Evolutionary conservation across 2,113 vertebrate species (phyloP).

Genomic region (Dicentrarchus labrax): DNA sequence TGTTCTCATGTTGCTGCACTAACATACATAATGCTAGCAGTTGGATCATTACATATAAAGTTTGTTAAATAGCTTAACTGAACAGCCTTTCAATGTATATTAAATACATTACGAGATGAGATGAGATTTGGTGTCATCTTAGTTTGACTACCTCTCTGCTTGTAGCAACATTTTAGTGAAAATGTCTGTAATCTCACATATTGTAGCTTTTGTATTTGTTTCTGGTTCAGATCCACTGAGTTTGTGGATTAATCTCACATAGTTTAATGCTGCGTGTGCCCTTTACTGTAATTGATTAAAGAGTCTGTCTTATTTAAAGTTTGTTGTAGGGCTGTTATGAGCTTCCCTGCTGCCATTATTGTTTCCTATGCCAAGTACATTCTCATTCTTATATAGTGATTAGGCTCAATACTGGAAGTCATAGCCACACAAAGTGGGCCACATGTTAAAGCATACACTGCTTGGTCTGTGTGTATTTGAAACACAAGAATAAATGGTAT

Average conservation of each 20-base stretch:
- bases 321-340: slow-evolving; percentile 62
- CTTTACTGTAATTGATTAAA: slow-evolving; percentile 77
- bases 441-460: slow-evolving; percentile 53
- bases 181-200: slow-evolving; percentile 14
- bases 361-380: slow-evolving; percentile 78
- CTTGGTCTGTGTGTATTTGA: slow-evolving; percentile 65
- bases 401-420: slow-evolving; percentile 72
- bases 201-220: slow-evolving; percentile 22
- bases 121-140: slow-evolving; percentile 16
- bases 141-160: background rate
- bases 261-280: slow-evolving; percentile 23
- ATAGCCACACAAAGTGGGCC: slow-evolving; percentile 26
- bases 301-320: slow-evolving; percentile 59
- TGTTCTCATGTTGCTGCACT: slow-evolving; percentile 3
- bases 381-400: slow-evolving; percentile 80
- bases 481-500: slow-evolving; percentile 68
- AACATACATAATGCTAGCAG: background rate
- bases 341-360: slow-evolving; percentile 66
- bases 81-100: background rate
- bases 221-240: slow-evolving; percentile 24
- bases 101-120: background rate
- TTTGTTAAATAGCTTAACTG: background rate
- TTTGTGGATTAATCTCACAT: slow-evolving; percentile 34
- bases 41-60: background rate
- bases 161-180: background rate